These are phyloP conservation scores for Tragelaphus eurycerus DNA, from an alignment of 2,797 vertebrate genomes.

Conservation along the genomic window DNA sequence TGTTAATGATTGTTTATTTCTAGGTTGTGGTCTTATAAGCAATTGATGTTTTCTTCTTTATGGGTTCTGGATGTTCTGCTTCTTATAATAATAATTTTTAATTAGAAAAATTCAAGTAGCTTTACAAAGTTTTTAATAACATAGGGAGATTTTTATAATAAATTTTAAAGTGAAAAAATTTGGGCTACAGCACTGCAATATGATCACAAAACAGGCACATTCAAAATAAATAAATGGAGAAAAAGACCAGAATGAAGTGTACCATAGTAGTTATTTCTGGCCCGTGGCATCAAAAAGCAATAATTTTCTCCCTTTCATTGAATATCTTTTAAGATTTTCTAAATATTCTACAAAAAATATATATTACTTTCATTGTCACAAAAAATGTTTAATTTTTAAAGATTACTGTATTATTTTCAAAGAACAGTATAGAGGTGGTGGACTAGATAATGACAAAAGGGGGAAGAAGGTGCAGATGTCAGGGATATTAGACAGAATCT, in stretches of 20 bases:
- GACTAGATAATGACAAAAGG: background rate
- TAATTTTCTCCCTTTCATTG: background rate
- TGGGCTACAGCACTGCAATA: background rate
- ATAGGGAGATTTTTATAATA: background rate
- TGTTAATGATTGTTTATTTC: constrained; percentile 3
- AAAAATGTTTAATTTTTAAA: background rate
- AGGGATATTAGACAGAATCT: too few species aligned
- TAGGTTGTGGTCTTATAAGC: background rate
- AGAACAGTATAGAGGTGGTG: background rate
- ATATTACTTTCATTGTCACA: background rate
- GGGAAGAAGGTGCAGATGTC: background rate
- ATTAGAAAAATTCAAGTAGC: background rate
- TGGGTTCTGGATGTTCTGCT: background rate
- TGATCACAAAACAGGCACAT: background rate
- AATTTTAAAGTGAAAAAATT: background rate
- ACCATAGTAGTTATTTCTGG: background rate
- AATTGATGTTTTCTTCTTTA: background rate
- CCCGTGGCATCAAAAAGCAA: background rate
- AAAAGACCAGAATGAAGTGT: background rate
- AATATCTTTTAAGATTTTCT: background rate
- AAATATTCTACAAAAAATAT: constrained; percentile 1
- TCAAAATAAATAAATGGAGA: background rate
- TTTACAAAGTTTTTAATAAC: constrained; percentile 2
- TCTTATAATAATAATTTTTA: constrained; percentile 15
- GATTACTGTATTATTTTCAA: background rate